These are phyloP conservation scores for Hololepta plana DNA, from an alignment of 2,888 invertebrate species.

Conservation along the genomic window DNA sequence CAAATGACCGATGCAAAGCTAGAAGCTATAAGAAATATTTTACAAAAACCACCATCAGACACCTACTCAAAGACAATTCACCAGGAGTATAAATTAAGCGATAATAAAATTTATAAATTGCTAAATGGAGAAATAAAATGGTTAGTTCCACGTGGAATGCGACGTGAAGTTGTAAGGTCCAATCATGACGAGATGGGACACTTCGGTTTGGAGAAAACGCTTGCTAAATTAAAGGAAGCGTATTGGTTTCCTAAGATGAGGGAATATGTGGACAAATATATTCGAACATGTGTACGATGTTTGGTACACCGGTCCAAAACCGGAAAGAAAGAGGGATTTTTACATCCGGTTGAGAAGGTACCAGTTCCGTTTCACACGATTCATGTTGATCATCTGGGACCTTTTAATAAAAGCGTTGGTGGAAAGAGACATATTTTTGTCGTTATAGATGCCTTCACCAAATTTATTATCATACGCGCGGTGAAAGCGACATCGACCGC, in stretches of 20 bases:
- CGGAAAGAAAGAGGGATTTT: conserved; percentile 15
- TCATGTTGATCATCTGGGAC: conserved; percentile 25
- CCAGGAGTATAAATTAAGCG: conserved; percentile 5
- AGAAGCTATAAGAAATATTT: conserved; percentile 1
- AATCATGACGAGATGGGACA: conserved; percentile 23
- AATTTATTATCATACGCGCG: conserved; percentile 10
- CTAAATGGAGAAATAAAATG: conserved; percentile 4
- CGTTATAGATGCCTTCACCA: conserved; percentile 21
- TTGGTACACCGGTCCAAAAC: conserved; percentile 17
- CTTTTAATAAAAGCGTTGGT: conserved; percentile 12
- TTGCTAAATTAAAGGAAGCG: conserved; percentile 14
- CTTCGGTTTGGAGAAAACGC: conserved; percentile 18
- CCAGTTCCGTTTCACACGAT: conserved; percentile 22
- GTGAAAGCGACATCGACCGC: neutral
- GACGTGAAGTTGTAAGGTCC: conserved; percentile 6
- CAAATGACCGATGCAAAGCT: conserved; percentile 7
- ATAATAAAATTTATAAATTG: conserved; percentile 5
- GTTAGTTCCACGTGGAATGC: conserved; percentile 9
- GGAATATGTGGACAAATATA: conserved; percentile 21
- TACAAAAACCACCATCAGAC: conserved; percentile 1
- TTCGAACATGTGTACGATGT: conserved; percentile 22
- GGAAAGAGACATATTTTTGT: conserved; percentile 20
- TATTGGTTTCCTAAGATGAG: conserved; percentile 25
- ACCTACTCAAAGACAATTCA: conserved; percentile 3
- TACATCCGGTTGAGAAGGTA: conserved; percentile 24